Evolutionary conservation across 2,113 vertebrate genomes (phyloP).

Genomic region (Vulpes vulpes): DNA sequence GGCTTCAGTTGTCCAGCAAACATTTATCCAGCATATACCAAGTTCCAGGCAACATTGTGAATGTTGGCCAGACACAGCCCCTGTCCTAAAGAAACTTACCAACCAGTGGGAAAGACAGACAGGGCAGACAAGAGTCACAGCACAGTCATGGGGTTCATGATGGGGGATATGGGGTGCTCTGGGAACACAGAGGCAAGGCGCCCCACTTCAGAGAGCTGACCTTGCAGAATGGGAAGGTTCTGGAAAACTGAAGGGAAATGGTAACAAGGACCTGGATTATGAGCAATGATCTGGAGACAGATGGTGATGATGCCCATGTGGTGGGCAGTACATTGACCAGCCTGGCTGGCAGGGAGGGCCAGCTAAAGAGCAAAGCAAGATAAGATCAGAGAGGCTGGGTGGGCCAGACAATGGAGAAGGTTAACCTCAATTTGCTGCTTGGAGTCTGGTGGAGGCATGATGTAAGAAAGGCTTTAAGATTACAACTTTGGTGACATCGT

Average conservation of each 20-base stretch:
- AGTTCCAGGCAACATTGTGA: background rate
- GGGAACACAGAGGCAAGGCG: background rate
- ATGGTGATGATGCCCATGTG: background rate
- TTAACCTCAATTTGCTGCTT: background rate
- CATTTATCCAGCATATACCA: background rate
- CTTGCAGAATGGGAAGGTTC: background rate
- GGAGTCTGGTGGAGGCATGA: background rate
- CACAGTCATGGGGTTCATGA: rapidly evolving
- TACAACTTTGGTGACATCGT: background rate
- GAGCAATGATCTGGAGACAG: background rate
- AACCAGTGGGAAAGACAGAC: background rate
- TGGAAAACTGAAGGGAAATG: background rate
- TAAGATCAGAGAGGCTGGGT: background rate
- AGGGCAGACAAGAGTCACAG: background rate
- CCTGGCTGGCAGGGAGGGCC: background rate
- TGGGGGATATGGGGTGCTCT: background rate
- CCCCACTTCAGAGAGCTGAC: background rate
- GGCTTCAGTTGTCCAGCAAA: background rate
- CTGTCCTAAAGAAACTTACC: background rate
- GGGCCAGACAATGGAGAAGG: background rate
- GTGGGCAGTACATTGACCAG: rapidly evolving
- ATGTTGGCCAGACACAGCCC: background rate
- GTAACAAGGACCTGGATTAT: background rate
- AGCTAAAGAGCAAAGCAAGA: background rate
- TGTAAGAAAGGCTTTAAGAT: background rate